phyloP scores from a whole-genome alignment of 2,113 vertebrate species.

The Pelmatolapia mariae region DNA sequence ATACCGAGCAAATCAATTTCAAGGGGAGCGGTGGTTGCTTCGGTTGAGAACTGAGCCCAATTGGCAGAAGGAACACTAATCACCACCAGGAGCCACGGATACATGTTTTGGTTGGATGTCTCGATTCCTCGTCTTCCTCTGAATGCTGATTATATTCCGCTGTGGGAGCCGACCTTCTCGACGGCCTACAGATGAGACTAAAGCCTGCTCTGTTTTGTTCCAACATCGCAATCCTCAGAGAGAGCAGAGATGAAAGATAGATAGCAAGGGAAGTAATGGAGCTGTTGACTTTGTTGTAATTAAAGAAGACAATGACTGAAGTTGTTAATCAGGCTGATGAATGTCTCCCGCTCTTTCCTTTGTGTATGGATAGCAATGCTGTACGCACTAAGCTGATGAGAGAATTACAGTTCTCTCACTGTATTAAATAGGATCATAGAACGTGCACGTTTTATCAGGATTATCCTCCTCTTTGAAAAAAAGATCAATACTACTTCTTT shows the following conservation, averaged over 20 bases:
- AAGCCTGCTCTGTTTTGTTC: slow-evolving; percentile 29
- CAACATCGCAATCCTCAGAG: slow-evolving; percentile 27
- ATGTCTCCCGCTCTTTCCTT: slow-evolving; percentile 28
- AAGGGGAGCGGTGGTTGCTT: not conserved
- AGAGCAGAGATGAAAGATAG: slow-evolving; percentile 32
- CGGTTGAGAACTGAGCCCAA: not conserved
- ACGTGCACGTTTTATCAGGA: slow-evolving; percentile 7
- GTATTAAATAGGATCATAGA: slow-evolving; percentile 37
- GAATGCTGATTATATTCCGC: slow-evolving; percentile 50
- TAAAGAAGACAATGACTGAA: slow-evolving; percentile 62
- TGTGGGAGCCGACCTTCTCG: slow-evolving; percentile 10
- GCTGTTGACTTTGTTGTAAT: slow-evolving; percentile 62
- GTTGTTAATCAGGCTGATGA: slow-evolving; percentile 59
- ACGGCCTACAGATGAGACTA: slow-evolving; percentile 36
- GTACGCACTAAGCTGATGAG: slow-evolving; percentile 21
- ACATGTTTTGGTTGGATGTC: slow-evolving; percentile 38
- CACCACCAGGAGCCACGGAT: slow-evolving; percentile 26
- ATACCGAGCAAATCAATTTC: slow-evolving; percentile 36
- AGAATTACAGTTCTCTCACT: slow-evolving; percentile 29
- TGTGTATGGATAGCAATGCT: slow-evolving; percentile 13
- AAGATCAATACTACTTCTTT: slow-evolving; percentile 2
- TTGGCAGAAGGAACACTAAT: slow-evolving; percentile 44
- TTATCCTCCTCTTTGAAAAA: slow-evolving; percentile 22
- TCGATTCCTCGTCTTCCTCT: slow-evolving; percentile 8
- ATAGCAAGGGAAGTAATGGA: slow-evolving; percentile 44